phyloP scores from a whole-genome alignment of 2,888 invertebrate genomes.

The Diloba caeruleocephala region DNA sequence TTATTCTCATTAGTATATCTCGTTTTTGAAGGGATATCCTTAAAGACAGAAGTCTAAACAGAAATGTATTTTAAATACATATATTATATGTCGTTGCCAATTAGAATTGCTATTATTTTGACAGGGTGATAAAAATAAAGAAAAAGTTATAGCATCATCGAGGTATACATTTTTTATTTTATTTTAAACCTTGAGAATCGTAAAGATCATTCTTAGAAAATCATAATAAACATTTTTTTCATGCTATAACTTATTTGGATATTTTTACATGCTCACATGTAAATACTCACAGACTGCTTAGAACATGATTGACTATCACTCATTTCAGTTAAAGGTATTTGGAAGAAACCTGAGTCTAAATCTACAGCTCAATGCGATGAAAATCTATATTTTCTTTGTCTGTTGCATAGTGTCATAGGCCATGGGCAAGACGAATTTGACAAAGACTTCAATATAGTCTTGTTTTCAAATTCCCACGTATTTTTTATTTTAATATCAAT shows the following conservation, averaged over 20 bases:
- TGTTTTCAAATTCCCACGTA: constrained; percentile 25
- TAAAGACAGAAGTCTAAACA: constrained; percentile 7
- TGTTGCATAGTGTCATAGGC: constrained; percentile 43
- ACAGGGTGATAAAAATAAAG: constrained; percentile 9
- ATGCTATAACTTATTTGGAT: too few species aligned
- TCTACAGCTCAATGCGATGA: constrained; percentile 29
- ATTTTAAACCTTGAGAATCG: too few species aligned
- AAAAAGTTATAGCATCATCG: constrained; percentile 11
- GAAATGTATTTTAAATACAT: constrained; percentile 11
- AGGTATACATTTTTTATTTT: constrained; percentile 5
- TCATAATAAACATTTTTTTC: neutral
- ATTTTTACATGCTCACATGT: too few species aligned
- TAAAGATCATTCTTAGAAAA: too few species aligned
- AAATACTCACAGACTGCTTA: constrained; percentile 1
- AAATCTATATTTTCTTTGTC: constrained; percentile 21
- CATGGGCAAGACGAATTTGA: constrained; percentile 31
- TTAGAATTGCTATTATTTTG: neutral
- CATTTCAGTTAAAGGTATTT: constrained; percentile 14
- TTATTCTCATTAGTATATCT: constrained; percentile 19
- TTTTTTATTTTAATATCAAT: constrained; percentile 16
- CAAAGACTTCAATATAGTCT: constrained; percentile 14
- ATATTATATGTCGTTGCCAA: constrained; percentile 15
- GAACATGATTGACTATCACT: constrained; percentile 9
- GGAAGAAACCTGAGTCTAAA: constrained; percentile 26
- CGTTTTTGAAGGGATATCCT: constrained; percentile 17